Percentiles rank a stretch among this genome's conserved stretches.
These are phyloP conservation scores for Dallia pectoralis DNA, from an alignment of 2,797 vertebrate species.

Conservation along the genomic window DNA sequence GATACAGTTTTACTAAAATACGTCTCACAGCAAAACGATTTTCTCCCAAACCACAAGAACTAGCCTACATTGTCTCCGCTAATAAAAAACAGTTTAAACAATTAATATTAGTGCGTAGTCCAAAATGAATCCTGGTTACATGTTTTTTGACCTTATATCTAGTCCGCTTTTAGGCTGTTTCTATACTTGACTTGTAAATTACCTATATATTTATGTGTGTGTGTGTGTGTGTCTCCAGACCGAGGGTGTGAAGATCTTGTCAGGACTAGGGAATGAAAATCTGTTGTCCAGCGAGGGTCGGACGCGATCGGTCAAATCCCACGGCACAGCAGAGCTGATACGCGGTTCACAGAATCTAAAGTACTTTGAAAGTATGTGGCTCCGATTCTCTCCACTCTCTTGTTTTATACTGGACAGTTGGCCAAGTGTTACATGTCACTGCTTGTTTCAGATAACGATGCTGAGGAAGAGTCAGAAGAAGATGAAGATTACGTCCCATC, in stretches of 20 bases:
- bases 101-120: too few relatives aligned
- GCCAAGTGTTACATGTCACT: slow-evolving; percentile 15
- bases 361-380: slow-evolving; percentile 44
- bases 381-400: not conserved
- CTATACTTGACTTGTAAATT: not conserved
- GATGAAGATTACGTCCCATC: slow-evolving; percentile 98
- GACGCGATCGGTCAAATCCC: slow-evolving; percentile 69
- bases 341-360: slow-evolving; percentile 31
- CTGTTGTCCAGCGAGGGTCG: slow-evolving; percentile 77
- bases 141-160: not conserved
- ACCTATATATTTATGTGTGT: not conserved
- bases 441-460: slow-evolving; percentile 82
- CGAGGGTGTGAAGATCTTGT: slow-evolving; percentile 77
- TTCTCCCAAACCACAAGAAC: too few relatives aligned
- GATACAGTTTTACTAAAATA: not conserved
- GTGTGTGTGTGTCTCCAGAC: slow-evolving; percentile 63
- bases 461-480: slow-evolving; percentile 91
- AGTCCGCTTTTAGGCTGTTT: not conserved
- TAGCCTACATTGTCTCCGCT: too few relatives aligned
- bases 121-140: not conserved
- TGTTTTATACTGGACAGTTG: not conserved
- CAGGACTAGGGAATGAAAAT: slow-evolving; percentile 78
- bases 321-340: slow-evolving; percentile 58
- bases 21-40: too few relatives aligned
- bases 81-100: too few relatives aligned